These are phyloP conservation scores for Leiothrix lutea DNA, from an alignment of 2,113 vertebrate genomes.

Conservation along the genomic window DNA sequence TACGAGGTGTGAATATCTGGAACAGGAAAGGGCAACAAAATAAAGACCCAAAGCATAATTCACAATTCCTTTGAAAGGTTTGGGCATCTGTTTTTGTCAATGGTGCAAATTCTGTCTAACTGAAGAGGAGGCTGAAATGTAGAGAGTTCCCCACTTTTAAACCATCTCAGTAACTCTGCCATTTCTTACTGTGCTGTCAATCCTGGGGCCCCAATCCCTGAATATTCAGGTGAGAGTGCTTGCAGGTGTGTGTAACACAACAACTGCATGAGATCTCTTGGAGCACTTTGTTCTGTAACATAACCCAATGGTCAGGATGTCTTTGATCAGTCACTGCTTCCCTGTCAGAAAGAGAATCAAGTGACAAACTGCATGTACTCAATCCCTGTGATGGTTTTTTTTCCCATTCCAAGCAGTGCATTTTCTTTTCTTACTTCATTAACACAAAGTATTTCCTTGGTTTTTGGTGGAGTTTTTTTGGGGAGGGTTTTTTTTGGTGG, in stretches of 20 bases:
- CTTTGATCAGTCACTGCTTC: neutral
- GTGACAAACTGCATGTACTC: fast-evolving
- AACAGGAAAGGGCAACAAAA: neutral
- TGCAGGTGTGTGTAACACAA: neutral
- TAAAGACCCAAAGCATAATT: neutral
- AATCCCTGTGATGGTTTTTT: neutral
- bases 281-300: neutral
- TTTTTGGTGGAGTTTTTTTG: too few relatives aligned
- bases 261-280: neutral
- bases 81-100: neutral
- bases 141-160: neutral
- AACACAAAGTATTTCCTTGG: neutral
- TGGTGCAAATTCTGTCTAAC: neutral
- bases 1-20: neutral
- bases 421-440: neutral
- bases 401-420: neutral
- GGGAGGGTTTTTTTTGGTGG: too few relatives aligned
- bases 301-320: fast-evolving
- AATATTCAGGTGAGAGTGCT: neutral
- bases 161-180: neutral
- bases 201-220: neutral
- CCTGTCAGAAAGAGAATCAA: neutral
- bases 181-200: neutral
- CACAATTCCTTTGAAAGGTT: neutral
- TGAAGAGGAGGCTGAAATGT: neutral